Evolutionary conservation across 2,888 invertebrate species (phyloP).

Genomic region (Ichneumon xanthorius): DNA sequence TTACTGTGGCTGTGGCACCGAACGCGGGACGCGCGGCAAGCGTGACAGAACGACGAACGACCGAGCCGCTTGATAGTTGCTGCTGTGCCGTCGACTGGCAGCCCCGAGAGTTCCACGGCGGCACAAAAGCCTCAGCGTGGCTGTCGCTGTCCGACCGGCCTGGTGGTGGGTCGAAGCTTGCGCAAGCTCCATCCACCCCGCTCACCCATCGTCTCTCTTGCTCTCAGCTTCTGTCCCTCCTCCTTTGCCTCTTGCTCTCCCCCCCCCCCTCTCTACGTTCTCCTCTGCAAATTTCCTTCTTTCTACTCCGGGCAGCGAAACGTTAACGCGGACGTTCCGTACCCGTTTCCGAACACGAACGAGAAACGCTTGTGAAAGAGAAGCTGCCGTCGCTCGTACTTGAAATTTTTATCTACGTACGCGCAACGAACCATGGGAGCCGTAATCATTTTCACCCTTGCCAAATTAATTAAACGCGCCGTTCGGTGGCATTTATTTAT

Average conservation of each 20-base stretch:
- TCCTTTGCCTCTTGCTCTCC: slow-evolving; percentile 28
- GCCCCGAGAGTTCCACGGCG: slow-evolving; percentile 70
- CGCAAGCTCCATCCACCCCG: slow-evolving; percentile 80
- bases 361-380: slow-evolving; percentile 23
- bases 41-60: slow-evolving; percentile 33
- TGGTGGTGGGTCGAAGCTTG: slow-evolving; percentile 81
- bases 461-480: no score
- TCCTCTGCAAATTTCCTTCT: slow-evolving; percentile 26
- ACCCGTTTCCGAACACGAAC: slow-evolving; percentile 34
- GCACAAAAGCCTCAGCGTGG: slow-evolving; percentile 73
- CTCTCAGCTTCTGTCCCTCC: slow-evolving; percentile 57
- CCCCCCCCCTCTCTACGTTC: neutral
- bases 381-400: neutral
- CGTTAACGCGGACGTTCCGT: slow-evolving; percentile 41
- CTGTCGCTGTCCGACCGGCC: slow-evolving; percentile 74
- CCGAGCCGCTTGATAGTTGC: slow-evolving; percentile 57
- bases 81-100: slow-evolving; percentile 69
- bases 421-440: neutral
- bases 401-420: neutral
- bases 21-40: slow-evolving; percentile 23
- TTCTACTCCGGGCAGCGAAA: slow-evolving; percentile 25
- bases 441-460: neutral
- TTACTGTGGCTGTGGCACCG: slow-evolving; percentile 5
- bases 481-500: no score
- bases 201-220: slow-evolving; percentile 70